These are phyloP conservation scores for Anthopleura xanthogrammica DNA, from an alignment of 92 coral and sea anemone genomes.

Conservation along the genomic window DNA sequence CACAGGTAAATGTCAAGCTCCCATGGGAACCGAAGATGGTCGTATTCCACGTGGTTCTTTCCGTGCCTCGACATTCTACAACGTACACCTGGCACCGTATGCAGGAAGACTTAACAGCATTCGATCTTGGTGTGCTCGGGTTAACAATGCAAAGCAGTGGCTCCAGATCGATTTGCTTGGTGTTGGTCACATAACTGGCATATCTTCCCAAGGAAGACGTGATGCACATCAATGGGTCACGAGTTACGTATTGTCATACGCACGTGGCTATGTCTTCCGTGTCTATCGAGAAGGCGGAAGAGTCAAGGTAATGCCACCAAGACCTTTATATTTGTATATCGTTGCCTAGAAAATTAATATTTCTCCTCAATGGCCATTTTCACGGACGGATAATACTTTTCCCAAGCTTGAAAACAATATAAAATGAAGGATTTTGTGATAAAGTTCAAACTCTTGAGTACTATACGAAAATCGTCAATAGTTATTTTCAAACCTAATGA, in stretches of 20 bases:
- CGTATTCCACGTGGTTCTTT: slow-evolving; percentile 68
- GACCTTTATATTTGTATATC: neutral
- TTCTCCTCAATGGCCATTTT: too few relatives aligned
- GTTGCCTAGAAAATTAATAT: too few relatives aligned
- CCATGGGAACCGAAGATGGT: slow-evolving; percentile 81
- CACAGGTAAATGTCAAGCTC: slow-evolving; percentile 45
- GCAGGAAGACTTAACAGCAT: slow-evolving; percentile 66
- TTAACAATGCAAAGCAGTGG: slow-evolving; percentile 69
- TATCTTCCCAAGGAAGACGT: slow-evolving; percentile 85
- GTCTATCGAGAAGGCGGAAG: slow-evolving; percentile 67
- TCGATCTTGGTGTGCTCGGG: slow-evolving; percentile 76
- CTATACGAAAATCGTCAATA: too few relatives aligned
- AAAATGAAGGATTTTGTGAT: too few relatives aligned
- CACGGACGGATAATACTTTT: too few relatives aligned
- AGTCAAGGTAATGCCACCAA: slow-evolving; percentile 51
- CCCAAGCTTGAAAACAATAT: too few relatives aligned
- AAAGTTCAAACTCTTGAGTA: too few relatives aligned
- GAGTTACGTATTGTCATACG: slow-evolving; percentile 65
- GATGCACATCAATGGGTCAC: slow-evolving; percentile 89
- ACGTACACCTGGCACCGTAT: slow-evolving; percentile 60
- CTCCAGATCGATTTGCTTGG: slow-evolving; percentile 67
- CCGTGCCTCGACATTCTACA: slow-evolving; percentile 76
- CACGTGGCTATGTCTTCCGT: slow-evolving; percentile 51
- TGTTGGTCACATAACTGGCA: slow-evolving; percentile 61
- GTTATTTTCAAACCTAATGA: too few relatives aligned